These are phyloP conservation scores for Rachycentron canadum DNA, from an alignment of 2,797 vertebrate species.

Conservation along the genomic window DNA sequence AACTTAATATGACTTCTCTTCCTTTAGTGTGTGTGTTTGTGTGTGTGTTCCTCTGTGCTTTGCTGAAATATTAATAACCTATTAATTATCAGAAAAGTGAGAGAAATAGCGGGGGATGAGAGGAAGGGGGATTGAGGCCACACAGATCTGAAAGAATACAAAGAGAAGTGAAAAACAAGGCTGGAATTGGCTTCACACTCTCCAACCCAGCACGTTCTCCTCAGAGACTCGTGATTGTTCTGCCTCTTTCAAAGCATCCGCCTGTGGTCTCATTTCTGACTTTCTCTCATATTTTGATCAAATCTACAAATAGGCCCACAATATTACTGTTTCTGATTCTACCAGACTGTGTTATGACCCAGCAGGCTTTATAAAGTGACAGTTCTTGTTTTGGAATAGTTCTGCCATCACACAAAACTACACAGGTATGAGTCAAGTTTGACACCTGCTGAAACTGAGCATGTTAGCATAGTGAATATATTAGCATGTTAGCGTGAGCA, in stretches of 20 bases:
- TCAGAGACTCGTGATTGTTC: slow-evolving; percentile 59
- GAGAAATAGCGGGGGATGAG: slow-evolving; percentile 20
- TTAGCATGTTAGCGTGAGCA: background rate
- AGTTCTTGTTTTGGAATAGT: background rate
- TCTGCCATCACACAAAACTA: slow-evolving; percentile 15
- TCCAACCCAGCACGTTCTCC: slow-evolving; percentile 47
- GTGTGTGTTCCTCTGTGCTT: slow-evolving; percentile 24
- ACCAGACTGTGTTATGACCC: slow-evolving; percentile 13
- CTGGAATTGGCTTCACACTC: slow-evolving; percentile 50
- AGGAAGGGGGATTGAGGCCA: slow-evolving; percentile 65
- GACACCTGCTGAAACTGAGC: background rate
- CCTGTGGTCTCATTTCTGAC: slow-evolving; percentile 55
- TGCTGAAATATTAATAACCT: slow-evolving; percentile 67
- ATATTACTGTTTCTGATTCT: slow-evolving; percentile 23
- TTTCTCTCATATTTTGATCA: slow-evolving; percentile 53
- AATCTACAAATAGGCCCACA: slow-evolving; percentile 39
- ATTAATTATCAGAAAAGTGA: slow-evolving; percentile 68
- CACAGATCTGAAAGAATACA: slow-evolving; percentile 67
- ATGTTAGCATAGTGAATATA: background rate
- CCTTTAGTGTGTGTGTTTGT: background rate
- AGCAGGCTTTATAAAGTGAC: background rate
- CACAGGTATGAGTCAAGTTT: background rate
- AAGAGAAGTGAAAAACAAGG: slow-evolving; percentile 58
- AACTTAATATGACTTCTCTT: slow-evolving; percentile 26
- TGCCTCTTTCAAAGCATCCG: slow-evolving; percentile 58